Conservation (phyloP, 2,888 invertebrate genomes). For the Zygogramma bicolorata region DNA sequence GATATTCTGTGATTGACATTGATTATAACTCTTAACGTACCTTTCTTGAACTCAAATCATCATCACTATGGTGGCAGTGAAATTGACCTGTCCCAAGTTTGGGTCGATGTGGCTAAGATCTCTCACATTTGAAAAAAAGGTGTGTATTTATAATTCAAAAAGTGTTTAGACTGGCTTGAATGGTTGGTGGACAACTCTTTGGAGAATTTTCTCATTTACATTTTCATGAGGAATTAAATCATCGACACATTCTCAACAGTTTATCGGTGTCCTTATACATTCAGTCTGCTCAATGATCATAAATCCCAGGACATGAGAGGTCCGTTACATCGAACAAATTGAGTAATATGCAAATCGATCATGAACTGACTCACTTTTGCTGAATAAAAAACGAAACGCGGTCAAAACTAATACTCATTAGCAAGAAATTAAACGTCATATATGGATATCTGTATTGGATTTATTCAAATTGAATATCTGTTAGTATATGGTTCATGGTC, state of each 20-base stretch:
- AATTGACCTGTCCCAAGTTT: too few relatives aligned
- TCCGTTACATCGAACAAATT: neutral
- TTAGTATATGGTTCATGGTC: neutral
- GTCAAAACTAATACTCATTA: neutral
- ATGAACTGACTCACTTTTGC: neutral
- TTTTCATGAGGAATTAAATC: too few relatives aligned
- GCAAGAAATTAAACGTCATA: neutral
- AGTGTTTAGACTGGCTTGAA: too few relatives aligned
- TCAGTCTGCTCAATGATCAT: neutral
- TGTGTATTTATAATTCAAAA: too few relatives aligned
- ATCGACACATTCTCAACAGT: neutral
- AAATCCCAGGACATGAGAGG: neutral
- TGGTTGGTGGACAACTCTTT: too few relatives aligned
- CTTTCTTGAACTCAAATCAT: too few relatives aligned
- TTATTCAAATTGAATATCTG: neutral
- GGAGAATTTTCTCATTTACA: too few relatives aligned
- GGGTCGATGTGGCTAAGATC: too few relatives aligned
- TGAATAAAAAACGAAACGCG: neutral
- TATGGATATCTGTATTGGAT: neutral
- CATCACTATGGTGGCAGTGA: too few relatives aligned
- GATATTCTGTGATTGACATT: too few relatives aligned
- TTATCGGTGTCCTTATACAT: neutral
- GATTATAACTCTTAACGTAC: too few relatives aligned
- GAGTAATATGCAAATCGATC: neutral
- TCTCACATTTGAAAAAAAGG: too few relatives aligned